Percentiles rank a stretch among this genome's conserved stretches.
phyloP scores from a whole-genome alignment of 2,113 vertebrate species.

The Epinephelus lanceolatus region DNA sequence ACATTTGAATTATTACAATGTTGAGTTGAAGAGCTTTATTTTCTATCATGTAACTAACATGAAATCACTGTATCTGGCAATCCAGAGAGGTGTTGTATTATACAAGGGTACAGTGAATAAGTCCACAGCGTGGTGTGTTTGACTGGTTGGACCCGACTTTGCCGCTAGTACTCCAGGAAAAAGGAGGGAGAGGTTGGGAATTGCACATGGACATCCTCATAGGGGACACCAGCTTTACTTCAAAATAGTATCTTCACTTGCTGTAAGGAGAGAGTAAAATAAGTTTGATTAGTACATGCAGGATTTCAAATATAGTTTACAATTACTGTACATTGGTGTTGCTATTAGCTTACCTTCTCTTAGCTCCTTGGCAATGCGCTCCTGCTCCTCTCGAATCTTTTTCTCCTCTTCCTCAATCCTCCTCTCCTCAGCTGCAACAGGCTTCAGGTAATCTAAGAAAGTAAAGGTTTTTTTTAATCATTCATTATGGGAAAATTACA shows the following conservation, averaged over 20 bases:
- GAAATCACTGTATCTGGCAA: conserved; percentile 5
- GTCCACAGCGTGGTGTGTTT: conserved; percentile 19
- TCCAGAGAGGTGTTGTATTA: conserved; percentile 11
- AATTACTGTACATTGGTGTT: background rate
- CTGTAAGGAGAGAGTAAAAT: conserved; percentile 72
- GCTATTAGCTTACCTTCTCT: conserved; percentile 88
- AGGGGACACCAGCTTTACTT: conserved; percentile 70
- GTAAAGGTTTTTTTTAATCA: rapidly evolving
- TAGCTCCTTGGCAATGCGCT: conserved; percentile 89
- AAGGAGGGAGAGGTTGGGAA: conserved; percentile 44
- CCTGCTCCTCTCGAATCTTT: conserved; percentile 88
- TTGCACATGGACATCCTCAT: conserved; percentile 44
- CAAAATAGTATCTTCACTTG: conserved; percentile 90
- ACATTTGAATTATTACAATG: conserved; percentile 34
- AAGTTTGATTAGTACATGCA: background rate
- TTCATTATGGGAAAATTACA: background rate
- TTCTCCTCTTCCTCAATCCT: conserved; percentile 91
- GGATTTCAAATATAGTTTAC: background rate
- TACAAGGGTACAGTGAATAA: conserved; percentile 3
- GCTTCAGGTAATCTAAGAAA: conserved; percentile 90
- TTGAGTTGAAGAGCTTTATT: conserved; percentile 32
- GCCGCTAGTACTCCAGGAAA: background rate
- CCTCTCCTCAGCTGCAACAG: conserved; percentile 91
- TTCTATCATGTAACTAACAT: conserved; percentile 33
- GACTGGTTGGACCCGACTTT: conserved; percentile 17